Percentiles rank a stretch among this genome's conserved stretches.
Evolutionary conservation across 2,797 vertebrate genomes (phyloP).

Genomic region (Silurus lanzhouensis): DNA sequence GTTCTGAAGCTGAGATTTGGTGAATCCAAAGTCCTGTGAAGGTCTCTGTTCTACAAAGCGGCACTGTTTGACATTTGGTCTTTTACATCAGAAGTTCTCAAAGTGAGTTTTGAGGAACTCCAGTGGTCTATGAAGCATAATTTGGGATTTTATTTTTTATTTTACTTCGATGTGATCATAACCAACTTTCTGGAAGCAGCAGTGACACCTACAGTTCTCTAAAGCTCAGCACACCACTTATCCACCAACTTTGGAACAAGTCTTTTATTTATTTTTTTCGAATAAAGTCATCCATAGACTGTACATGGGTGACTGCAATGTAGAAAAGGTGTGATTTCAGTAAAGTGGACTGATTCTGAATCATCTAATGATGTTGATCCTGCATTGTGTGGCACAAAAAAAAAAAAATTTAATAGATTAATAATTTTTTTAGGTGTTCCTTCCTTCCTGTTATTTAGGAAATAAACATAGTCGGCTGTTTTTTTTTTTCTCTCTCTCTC

Average conservation of each 20-base stretch:
- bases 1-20: not conserved
- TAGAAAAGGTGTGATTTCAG: not conserved
- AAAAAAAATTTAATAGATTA: not conserved
- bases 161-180: not conserved
- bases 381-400: not conserved
- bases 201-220: slow-evolving; percentile 13
- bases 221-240: not conserved
- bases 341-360: not conserved
- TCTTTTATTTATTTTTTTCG: not conserved
- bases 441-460: not conserved
- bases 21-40: not conserved
- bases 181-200: not conserved
- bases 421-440: not conserved
- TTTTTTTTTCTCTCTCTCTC: slow-evolving; percentile 56
- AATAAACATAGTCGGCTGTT: not conserved
- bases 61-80: not conserved
- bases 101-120: not conserved
- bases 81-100: not conserved
- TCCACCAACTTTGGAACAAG: not conserved
- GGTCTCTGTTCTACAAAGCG: not conserved
- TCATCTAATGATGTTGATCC: not conserved
- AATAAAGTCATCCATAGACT: not conserved
- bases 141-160: not conserved
- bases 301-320: not conserved
- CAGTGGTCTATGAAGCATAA: not conserved